Percentiles rank a stretch among this genome's conserved stretches.
phyloP scores from a whole-genome alignment of 2,797 vertebrate genomes.

The Schizothorax lantsangensis region DNA sequence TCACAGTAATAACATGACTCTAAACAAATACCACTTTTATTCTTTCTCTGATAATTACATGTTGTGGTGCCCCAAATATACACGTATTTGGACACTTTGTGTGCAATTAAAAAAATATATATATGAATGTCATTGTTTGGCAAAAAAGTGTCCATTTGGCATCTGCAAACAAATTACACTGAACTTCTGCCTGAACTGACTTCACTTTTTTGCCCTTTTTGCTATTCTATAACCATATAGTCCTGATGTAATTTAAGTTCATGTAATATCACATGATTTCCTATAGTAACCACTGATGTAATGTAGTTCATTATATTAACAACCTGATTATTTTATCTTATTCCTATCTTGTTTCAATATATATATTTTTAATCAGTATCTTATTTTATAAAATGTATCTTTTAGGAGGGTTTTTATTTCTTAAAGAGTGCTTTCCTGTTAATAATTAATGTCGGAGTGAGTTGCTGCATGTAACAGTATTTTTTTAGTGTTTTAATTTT shows the following conservation, averaged over 20 bases:
- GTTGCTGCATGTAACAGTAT: neutral
- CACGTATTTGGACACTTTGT: slow-evolving; percentile 16
- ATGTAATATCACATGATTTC: neutral
- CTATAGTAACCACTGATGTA: neutral
- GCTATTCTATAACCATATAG: neutral
- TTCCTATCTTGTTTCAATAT: neutral
- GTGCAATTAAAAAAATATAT: neutral
- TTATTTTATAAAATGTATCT: neutral
- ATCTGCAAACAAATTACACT: neutral
- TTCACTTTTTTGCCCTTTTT: neutral
- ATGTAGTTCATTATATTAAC: neutral
- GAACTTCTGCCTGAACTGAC: neutral
- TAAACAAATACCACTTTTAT: slow-evolving; percentile 10
- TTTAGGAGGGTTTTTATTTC: neutral
- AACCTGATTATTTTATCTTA: neutral
- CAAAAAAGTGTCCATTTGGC: neutral
- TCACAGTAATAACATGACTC: slow-evolving; percentile 10
- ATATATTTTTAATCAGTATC: neutral
- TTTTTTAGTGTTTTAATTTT: neutral
- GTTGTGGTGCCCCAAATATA: neutral
- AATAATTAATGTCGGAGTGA: neutral
- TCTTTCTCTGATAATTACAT: neutral
- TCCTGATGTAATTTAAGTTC: neutral
- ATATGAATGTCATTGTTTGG: neutral
- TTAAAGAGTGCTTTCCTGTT: neutral